Evolutionary conservation across 2,797 vertebrate species (phyloP).

Genomic region (Chaetophractus vellerosus): DNA sequence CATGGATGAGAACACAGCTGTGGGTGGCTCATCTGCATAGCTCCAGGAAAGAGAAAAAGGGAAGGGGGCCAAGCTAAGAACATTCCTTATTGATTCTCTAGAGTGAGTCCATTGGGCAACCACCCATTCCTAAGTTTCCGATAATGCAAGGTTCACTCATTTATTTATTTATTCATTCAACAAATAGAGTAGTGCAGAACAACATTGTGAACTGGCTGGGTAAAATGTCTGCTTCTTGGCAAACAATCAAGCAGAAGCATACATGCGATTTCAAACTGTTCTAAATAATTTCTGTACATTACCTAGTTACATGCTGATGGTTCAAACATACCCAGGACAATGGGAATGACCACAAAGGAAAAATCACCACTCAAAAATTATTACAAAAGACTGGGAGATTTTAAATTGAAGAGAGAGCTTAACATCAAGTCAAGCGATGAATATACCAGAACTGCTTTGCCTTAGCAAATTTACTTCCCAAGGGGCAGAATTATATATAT

Average conservation of each 20-base stretch:
- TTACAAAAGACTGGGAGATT: constrained; percentile 17
- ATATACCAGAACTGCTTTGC: not conserved
- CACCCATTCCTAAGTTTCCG: constrained; percentile 1
- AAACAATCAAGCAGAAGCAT: constrained; percentile 58
- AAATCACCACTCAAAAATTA: constrained; percentile 16
- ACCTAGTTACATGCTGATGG: not conserved
- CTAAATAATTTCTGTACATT: constrained; percentile 58
- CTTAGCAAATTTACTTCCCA: constrained; percentile 50
- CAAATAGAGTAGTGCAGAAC: constrained; percentile 23
- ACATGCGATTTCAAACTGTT: constrained; percentile 7
- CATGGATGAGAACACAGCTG: not conserved
- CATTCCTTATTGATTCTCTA: not conserved
- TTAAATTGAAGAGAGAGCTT: constrained; percentile 39
- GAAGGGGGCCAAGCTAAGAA: not conserved
- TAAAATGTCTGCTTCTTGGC: constrained; percentile 33
- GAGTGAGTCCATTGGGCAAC: not conserved
- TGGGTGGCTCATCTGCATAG: not conserved
- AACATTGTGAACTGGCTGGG: not conserved
- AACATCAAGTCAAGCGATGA: not conserved
- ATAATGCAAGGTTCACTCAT: not conserved
- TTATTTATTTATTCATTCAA: constrained; percentile 48
- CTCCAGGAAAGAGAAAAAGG: not conserved
- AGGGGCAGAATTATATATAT: constrained; percentile 15
- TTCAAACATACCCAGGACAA: not conserved
- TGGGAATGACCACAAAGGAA: constrained; percentile 40